phyloP scores from a whole-genome alignment of 2,797 vertebrate genomes.

The Pantherophis alleghaniensis region DNA sequence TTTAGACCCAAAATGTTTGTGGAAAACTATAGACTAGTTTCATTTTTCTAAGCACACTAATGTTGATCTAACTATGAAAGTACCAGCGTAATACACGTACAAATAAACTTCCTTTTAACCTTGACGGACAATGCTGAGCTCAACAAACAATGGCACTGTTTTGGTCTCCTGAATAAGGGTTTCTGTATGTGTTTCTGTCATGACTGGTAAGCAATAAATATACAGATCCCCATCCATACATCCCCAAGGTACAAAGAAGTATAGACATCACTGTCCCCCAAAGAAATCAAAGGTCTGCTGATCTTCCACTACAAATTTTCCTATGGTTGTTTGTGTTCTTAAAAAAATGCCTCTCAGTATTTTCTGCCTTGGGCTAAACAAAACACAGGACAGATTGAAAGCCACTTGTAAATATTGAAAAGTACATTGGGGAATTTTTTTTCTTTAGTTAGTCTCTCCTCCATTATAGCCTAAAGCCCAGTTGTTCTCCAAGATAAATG shows the following conservation, averaged over 20 bases:
- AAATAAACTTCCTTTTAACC: background rate
- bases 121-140: slow-evolving; percentile 11
- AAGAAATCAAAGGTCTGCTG: background rate
- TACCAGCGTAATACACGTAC: background rate
- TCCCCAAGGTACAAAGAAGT: background rate
- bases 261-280: background rate
- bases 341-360: slow-evolving; percentile 2
- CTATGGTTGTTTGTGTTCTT: no score
- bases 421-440: background rate
- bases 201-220: background rate
- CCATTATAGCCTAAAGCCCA: slow-evolving; percentile 41
- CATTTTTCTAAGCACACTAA: background rate
- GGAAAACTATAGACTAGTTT: background rate
- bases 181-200: background rate
- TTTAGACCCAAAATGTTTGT: background rate
- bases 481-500: slow-evolving; percentile 29
- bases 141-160: slow-evolving; percentile 12
- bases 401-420: slow-evolving; percentile 2
- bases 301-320: background rate
- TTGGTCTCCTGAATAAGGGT: slow-evolving; percentile 9
- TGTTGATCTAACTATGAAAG: background rate
- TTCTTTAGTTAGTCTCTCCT: slow-evolving; percentile 14
- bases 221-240: background rate
- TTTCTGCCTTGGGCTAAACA: slow-evolving; percentile 27
- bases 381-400: background rate